Conservation (phyloP, 2,797 vertebrate species). For the Pseudochaenichthys georgianus region DNA sequence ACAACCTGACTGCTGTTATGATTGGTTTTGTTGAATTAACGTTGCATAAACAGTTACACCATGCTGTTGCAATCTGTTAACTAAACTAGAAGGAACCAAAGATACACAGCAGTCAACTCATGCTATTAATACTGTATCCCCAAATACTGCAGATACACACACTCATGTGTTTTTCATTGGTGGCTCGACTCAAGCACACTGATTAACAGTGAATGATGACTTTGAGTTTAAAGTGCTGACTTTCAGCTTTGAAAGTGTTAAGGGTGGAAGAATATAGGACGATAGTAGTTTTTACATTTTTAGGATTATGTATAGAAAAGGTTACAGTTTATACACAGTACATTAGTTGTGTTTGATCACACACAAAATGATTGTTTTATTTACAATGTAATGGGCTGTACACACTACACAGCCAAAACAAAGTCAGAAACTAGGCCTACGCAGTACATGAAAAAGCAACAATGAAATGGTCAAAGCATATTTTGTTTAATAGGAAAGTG, state of each 20-base stretch:
- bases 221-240: slow-evolving; percentile 10
- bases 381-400: background rate
- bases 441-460: background rate
- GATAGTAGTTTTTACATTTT: background rate
- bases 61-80: background rate
- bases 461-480: background rate
- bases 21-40: slow-evolving; percentile 17
- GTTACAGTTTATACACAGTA: background rate
- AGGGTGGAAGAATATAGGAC: background rate
- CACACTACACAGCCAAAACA: background rate
- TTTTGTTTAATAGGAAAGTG: background rate
- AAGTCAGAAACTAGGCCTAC: background rate
- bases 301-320: background rate
- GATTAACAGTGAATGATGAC: slow-evolving; percentile 46
- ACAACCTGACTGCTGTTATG: background rate
- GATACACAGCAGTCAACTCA: slow-evolving; percentile 13
- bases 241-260: slow-evolving; percentile 3
- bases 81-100: slow-evolving; percentile 11
- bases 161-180: slow-evolving; percentile 7
- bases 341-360: background rate
- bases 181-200: background rate
- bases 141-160: background rate
- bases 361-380: background rate
- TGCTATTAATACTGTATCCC: slow-evolving; percentile 9
- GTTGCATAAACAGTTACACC: slow-evolving; percentile 7